Percentiles rank a stretch among this genome's conserved stretches.
These are phyloP conservation scores for Lutjanus erythropterus DNA, from an alignment of 2,113 vertebrate genomes.

Conservation along the genomic window DNA sequence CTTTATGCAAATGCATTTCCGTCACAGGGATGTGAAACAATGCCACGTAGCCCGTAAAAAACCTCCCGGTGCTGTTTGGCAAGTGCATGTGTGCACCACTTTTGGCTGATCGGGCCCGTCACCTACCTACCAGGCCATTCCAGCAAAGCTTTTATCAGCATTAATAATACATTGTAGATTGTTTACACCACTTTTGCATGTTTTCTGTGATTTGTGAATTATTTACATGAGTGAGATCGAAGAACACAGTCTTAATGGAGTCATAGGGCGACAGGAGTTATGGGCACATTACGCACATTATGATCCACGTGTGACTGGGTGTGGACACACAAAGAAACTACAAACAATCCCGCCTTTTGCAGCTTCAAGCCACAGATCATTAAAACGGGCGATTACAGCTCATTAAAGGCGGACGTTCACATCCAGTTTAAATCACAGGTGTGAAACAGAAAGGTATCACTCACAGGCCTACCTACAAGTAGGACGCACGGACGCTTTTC, in stretches of 20 bases:
- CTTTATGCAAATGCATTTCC: conserved; percentile 74
- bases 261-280: background rate
- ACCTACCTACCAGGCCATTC: conserved; percentile 68
- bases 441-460: background rate
- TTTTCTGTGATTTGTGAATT: conserved; percentile 74
- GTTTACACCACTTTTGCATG: conserved; percentile 73
- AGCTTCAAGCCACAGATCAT: conserved; percentile 19
- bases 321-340: background rate
- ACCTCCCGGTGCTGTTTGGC: conserved; percentile 60
- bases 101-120: conserved; percentile 65
- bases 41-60: conserved; percentile 34
- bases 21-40: conserved; percentile 46
- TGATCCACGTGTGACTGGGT: background rate
- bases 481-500: background rate
- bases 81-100: conserved; percentile 27
- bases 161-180: conserved; percentile 80
- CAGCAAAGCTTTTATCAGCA: conserved; percentile 81
- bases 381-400: background rate
- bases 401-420: conserved; percentile 22
- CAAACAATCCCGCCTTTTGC: background rate
- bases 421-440: conserved; percentile 37
- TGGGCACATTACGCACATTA: conserved; percentile 11
- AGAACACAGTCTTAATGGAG: conserved; percentile 38
- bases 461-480: background rate
- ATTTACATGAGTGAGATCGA: conserved; percentile 62